These are phyloP conservation scores for Papilio dardanus DNA, from an alignment of 1,140 invertebrate species.

Conservation along the genomic window DNA sequence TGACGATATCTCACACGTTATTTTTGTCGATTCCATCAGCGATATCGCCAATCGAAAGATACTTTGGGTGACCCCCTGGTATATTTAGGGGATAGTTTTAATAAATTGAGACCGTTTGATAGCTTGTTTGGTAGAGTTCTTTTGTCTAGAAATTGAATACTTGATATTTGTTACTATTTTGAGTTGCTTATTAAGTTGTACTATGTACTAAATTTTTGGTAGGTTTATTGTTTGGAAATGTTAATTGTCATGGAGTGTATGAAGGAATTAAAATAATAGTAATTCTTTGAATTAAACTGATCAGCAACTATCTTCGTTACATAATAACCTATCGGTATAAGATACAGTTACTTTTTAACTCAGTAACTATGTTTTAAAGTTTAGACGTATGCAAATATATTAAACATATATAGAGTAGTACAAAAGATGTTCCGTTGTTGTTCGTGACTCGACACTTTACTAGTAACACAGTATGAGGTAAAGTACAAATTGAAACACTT, in stretches of 20 bases:
- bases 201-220: neutral
- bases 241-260: too few species aligned
- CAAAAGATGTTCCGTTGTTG: neutral
- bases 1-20: too few species aligned
- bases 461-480: conserved; percentile 20
- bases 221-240: neutral
- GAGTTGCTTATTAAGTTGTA: neutral
- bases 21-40: too few species aligned
- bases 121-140: neutral
- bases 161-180: too few species aligned
- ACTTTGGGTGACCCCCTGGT: too few species aligned
- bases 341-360: conserved; percentile 1
- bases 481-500: conserved; percentile 15
- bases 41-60: too few species aligned
- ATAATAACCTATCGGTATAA: neutral
- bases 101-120: too few species aligned
- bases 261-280: neutral
- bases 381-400: neutral
- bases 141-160: neutral
- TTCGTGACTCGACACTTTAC: conserved; percentile 21
- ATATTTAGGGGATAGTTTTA: neutral
- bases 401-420: neutral
- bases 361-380: neutral
- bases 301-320: neutral
- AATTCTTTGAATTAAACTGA: neutral